Evolutionary conservation across 2,888 invertebrate genomes (phyloP), one percentile per base, ranked within the genome.

Genomic region (Leucoma salicis): DNA sequence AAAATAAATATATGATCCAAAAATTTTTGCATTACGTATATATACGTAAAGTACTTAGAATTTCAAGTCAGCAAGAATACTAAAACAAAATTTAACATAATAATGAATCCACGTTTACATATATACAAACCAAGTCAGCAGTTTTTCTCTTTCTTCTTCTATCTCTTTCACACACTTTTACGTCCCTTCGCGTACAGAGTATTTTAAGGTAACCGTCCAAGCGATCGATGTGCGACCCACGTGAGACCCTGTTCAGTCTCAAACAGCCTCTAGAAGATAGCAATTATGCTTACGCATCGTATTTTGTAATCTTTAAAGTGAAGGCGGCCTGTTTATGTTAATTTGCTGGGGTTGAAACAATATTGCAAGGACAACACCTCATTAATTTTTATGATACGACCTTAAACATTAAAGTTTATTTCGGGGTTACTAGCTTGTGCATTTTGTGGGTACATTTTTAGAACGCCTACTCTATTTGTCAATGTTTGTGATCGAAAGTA

Each of bases 381-480:
- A 63, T 72, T 71, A 57, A 60, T 60, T 71, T 73, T 73, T 68
- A 73, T 51, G 73, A 65, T 68, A 66, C 46, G 48, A 52, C 66
- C 55, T 52, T 49, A 49, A 66, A 52, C 63, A 57, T 66, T 63
- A 62, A 59, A 63, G 58, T 63, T 69, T 67, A 66, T 67, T 62
- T 67, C 28, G 35, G 59, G 35, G 61, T 67, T 49, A 61, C 58
- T 57, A 52, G 46, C 42, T 47, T 54, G 50, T 67, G 66, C 64
- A 66, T 55, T 67, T 51, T 60, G 60, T 35, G 55, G 56, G 31
- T 32, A 39, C 38, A 31, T 49, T 57, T 50, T 54, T 53, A 44
- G 46, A 53, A 55, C 35, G 54, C 50, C 44, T 35, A 54, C 49
- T 51, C 42, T 45, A 54, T 57, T 54, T 53, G 46, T 55, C 43